These are phyloP conservation scores for Epinotia brunnichana DNA, from an alignment of 2,888 invertebrate genomes.

Conservation along the genomic window DNA sequence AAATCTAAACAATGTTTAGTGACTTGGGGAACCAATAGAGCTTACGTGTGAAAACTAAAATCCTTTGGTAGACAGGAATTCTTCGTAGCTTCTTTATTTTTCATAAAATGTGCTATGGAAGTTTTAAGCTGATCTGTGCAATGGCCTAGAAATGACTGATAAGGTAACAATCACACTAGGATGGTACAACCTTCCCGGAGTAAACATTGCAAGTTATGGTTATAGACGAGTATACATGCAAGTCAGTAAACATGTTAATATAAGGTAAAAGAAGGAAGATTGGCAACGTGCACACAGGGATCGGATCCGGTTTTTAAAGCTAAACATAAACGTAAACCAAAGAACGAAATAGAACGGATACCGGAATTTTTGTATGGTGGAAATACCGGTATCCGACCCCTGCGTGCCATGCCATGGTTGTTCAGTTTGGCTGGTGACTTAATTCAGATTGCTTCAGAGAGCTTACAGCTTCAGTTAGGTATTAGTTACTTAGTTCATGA, in stretches of 20 bases:
- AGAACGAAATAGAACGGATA: too few relatives aligned
- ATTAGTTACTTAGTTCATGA: too few relatives aligned
- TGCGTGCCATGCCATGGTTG: background rate
- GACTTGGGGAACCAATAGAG: background rate
- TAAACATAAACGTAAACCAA: too few relatives aligned
- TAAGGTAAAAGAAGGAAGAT: background rate
- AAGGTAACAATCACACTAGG: conserved; percentile 50
- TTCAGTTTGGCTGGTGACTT: background rate
- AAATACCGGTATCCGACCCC: too few relatives aligned
- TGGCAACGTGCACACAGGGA: background rate
- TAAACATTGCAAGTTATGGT: background rate
- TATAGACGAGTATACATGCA: too few relatives aligned
- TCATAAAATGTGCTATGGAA: conserved; percentile 57
- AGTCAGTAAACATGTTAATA: too few relatives aligned
- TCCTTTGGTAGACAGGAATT: conserved; percentile 47
- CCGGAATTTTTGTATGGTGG: too few relatives aligned
- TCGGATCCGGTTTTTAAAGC: too few relatives aligned
- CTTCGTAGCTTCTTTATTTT: conserved; percentile 51
- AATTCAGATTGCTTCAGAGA: background rate
- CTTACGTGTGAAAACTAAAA: conserved; percentile 9
- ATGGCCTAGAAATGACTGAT: conserved; percentile 61
- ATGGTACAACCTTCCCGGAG: background rate
- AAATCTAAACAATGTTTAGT: background rate
- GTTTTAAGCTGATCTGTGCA: conserved; percentile 54
- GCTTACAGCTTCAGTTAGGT: background rate